Base-by-base conservation (phyloP, 2,888 invertebrate species). In the Heteromurus nitidus region DNA sequence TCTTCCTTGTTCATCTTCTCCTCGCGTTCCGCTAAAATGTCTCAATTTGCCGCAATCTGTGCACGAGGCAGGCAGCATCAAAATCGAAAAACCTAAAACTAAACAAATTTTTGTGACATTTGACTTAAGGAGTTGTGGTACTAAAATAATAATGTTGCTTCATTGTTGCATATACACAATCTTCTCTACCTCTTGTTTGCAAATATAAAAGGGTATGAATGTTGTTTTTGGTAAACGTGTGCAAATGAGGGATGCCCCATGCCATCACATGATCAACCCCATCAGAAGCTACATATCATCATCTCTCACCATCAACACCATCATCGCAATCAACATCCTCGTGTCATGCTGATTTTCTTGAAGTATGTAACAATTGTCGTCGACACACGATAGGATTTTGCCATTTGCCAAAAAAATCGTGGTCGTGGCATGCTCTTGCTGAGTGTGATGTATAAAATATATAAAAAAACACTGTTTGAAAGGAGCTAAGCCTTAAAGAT, bases 61-160 rank as follows among this genome's bases (percentile, higher is more conserved):
- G 53, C 77, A 69, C 62, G 77, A 50, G 26, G 47, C 69, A 69
- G 60, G 42, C 26, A 20, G 3, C 69, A 53, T 22, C 44, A n/a
- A n/a, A n/a, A n/a, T n/a, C n/a, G n/a, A n/a, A n/a, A n/a, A n/a
- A n/a, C n/a, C 31, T 62, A 69, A 69, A 13, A 47, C 7, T 13
- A 30, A 75, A 31, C 77, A 69, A 77, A 77, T 77, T 50, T 36
- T 24, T 77, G 77, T 77, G 77, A 77, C 77, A 77, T 77, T 69
- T 77, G 77, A 77, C 77, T 77, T 58, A 69, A n/a, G n/a, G 16
- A n/a, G 55, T 62, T 69, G 55, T 68, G 20, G n/a, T 55, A 24
- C 68, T 68, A 68, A 67, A 76, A 58, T 58, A n/a, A n/a, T 7
- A 60, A 18, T 74, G 28, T 74, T 69, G 36, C 68, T 42, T 69